phyloP scores from a whole-genome alignment of 2,888 invertebrate species.

The Euplexia lucipara region DNA sequence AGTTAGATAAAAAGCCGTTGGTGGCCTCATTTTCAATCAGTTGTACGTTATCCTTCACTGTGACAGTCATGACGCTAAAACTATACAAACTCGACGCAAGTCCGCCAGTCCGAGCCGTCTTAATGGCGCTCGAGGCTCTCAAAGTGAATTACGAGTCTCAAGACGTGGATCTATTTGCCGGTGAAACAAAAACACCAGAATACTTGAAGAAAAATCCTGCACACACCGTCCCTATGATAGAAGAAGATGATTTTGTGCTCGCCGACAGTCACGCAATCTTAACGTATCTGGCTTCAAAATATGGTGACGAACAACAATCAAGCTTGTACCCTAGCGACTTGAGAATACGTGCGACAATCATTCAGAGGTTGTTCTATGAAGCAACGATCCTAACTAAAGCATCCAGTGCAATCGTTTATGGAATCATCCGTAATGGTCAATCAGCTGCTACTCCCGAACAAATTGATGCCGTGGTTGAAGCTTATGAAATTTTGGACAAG shows the following conservation, averaged over 20 bases:
- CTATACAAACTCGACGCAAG: constrained; percentile 68
- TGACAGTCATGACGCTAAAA: constrained; percentile 40
- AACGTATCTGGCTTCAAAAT: constrained; percentile 74
- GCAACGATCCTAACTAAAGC: constrained; percentile 65
- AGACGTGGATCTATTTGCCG: constrained; percentile 60
- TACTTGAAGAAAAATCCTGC: constrained; percentile 72
- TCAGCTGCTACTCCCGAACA: constrained; percentile 61
- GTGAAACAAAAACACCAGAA: constrained; percentile 67
- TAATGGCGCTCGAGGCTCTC: constrained; percentile 69
- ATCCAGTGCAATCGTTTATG: constrained; percentile 13
- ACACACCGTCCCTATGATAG: constrained; percentile 72
- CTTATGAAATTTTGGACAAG: constrained; percentile 70
- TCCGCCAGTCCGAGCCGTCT: constrained; percentile 69
- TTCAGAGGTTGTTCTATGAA: constrained; percentile 72
- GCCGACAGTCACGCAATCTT: constrained; percentile 76
- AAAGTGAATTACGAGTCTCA: constrained; percentile 65
- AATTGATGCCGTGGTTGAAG: constrained; percentile 24
- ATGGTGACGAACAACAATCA: constrained; percentile 67
- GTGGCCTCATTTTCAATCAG: no score
- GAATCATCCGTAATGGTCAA: not conserved
- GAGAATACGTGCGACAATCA: constrained; percentile 66
- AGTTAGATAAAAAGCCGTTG: no score
- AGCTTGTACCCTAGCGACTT: constrained; percentile 71
- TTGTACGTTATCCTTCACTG: no score
- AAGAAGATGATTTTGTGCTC: constrained; percentile 73